These are phyloP conservation scores for Hemiscyllium ocellatum DNA, from an alignment of 2,113 vertebrate species.

Conservation along the genomic window DNA sequence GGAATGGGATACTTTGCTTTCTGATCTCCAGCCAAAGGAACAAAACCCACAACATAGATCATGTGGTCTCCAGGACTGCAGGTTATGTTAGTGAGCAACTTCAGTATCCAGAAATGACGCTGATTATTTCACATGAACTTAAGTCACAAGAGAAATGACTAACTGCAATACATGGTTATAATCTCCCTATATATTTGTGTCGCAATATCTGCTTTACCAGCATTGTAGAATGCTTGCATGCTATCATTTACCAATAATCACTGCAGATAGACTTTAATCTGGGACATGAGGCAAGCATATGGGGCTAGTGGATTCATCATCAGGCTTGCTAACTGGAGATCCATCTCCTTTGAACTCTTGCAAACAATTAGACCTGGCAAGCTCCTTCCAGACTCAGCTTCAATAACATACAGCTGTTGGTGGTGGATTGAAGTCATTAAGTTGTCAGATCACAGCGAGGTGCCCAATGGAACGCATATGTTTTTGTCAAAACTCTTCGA, in stretches of 20 bases:
- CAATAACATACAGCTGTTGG: background rate
- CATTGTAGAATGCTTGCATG: background rate
- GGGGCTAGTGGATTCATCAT: background rate
- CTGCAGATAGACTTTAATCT: background rate
- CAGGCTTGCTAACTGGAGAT: background rate
- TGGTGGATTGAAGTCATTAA: no score
- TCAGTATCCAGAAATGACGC: background rate
- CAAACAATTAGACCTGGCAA: background rate
- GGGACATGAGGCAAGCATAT: background rate
- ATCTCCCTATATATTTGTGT: background rate
- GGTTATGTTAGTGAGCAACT: background rate
- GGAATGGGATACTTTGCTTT: background rate
- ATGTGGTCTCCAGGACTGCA: background rate
- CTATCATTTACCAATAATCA: background rate
- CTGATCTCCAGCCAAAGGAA: background rate
- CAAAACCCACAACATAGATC: background rate
- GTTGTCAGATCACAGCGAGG: no score
- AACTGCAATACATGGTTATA: background rate
- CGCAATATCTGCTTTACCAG: background rate
- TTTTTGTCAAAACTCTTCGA: no score
- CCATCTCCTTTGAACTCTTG: background rate
- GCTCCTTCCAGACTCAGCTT: background rate
- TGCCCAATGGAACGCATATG: no score
- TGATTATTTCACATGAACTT: background rate
- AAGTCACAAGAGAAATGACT: background rate